These are phyloP conservation scores for Pterostichus madidus DNA, from an alignment of 2,888 invertebrate genomes.

Conservation along the genomic window DNA sequence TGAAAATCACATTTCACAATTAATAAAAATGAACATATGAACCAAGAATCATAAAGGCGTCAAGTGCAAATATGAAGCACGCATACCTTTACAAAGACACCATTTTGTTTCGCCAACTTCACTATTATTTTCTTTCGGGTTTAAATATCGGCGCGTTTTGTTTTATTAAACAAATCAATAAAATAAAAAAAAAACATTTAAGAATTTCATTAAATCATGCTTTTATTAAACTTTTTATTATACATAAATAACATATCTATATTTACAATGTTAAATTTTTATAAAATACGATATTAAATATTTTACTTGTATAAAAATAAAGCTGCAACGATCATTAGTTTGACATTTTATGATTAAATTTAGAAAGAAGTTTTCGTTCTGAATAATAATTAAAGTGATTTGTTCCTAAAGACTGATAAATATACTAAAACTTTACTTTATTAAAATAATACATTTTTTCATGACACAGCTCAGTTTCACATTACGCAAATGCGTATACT, in stretches of 20 bases:
- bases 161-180: conserved; percentile 1
- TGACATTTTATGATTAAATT: conserved; percentile 23
- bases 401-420: conserved; percentile 28
- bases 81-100: conserved; percentile 54
- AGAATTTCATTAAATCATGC: conserved; percentile 23
- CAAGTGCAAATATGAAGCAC: conserved; percentile 59
- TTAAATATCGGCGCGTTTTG: conserved; percentile 55
- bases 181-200: conserved; percentile 8
- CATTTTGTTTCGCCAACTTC: conserved; percentile 64
- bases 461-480: conserved; percentile 21
- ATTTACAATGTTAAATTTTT: conserved; percentile 61
- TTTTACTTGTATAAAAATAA: conserved; percentile 60
- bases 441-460: conserved; percentile 17
- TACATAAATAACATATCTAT: conserved; percentile 59
- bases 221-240: conserved; percentile 40
- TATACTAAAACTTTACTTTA: conserved; percentile 40
- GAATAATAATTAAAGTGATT: conserved; percentile 10
- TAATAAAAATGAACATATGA: conserved; percentile 47
- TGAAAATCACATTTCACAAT: conserved; percentile 59
- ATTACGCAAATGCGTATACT: not conserved
- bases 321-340: conserved; percentile 59
- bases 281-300: conserved; percentile 60
- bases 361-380: conserved; percentile 31
- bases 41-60: conserved; percentile 45
- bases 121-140: conserved; percentile 60